Conservation (phyloP, 2,888 invertebrate species). For the Tetragonula carbonaria region DNA sequence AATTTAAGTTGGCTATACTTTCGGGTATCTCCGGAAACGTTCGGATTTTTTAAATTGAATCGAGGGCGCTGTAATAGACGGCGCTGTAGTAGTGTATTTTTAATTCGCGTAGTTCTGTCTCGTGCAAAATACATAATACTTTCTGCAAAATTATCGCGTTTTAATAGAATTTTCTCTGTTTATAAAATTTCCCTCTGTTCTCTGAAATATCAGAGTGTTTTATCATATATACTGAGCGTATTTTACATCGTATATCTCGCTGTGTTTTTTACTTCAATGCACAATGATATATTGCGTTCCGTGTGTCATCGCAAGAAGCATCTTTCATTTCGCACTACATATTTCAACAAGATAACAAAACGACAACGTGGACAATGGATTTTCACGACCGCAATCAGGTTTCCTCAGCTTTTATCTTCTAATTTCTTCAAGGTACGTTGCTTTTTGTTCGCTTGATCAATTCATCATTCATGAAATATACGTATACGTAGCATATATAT, state of each 20-base stretch:
- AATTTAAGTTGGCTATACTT: neutral
- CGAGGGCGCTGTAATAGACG: neutral
- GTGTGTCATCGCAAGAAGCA: neutral
- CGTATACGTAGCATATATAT: neutral
- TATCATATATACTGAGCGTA: neutral
- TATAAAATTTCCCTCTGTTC: neutral
- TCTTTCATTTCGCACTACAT: neutral
- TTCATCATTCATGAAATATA: neutral
- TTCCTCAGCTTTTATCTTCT: neutral
- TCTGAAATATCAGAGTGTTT: neutral
- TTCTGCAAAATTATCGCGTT: neutral
- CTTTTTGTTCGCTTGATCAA: neutral
- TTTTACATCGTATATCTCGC: neutral
- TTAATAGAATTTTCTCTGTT: neutral
- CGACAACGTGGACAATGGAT: neutral
- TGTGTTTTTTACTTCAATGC: neutral
- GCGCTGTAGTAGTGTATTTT: neutral
- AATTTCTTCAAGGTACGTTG: neutral
- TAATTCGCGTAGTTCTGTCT: neutral
- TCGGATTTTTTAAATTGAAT: slow-evolving; percentile 2
- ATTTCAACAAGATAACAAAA: neutral
- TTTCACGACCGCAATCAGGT: neutral
- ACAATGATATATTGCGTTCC: neutral
- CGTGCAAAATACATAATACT: neutral
- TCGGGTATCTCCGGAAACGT: neutral